These are phyloP conservation scores for Pantelozetes paolii DNA, from an alignment of 2,888 invertebrate species.

Conservation along the genomic window DNA sequence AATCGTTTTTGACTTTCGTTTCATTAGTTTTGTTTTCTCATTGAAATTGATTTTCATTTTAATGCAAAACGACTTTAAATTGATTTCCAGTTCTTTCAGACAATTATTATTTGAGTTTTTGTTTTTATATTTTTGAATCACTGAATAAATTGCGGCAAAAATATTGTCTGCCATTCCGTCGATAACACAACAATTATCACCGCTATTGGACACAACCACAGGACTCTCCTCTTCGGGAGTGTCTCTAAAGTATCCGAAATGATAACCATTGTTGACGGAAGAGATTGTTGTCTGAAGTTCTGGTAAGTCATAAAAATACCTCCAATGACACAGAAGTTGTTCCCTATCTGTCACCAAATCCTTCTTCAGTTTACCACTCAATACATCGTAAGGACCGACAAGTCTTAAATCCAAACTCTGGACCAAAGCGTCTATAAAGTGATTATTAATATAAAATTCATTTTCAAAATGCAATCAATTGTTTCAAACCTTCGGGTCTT, in stretches of 20 bases:
- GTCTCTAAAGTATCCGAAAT: constrained; percentile 57
- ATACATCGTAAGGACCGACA: constrained; percentile 82
- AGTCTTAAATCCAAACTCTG: constrained; percentile 63
- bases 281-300: constrained; percentile 67
- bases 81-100: constrained; percentile 16
- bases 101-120: constrained; percentile 29
- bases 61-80: constrained; percentile 32
- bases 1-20: constrained; percentile 62
- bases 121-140: constrained; percentile 58
- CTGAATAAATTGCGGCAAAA: constrained; percentile 72
- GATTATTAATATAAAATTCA: neutral
- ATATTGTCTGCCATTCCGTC: constrained; percentile 70
- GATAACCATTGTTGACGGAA: constrained; percentile 9
- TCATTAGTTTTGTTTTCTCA: constrained; percentile 57
- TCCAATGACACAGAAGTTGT: constrained; percentile 71
- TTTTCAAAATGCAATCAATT: constrained; percentile 19
- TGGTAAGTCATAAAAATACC: constrained; percentile 89
- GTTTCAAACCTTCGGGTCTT: constrained; percentile 56
- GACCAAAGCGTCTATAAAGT: constrained; percentile 60
- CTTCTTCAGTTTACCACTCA: constrained; percentile 55
- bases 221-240: constrained; percentile 67
- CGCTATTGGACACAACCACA: constrained; percentile 72
- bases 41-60: constrained; percentile 24
- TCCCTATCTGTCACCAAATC: constrained; percentile 49
- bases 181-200: constrained; percentile 65